Base-by-base conservation (phyloP, 1,140 invertebrate species). In the Cotesia glomerata region DNA sequence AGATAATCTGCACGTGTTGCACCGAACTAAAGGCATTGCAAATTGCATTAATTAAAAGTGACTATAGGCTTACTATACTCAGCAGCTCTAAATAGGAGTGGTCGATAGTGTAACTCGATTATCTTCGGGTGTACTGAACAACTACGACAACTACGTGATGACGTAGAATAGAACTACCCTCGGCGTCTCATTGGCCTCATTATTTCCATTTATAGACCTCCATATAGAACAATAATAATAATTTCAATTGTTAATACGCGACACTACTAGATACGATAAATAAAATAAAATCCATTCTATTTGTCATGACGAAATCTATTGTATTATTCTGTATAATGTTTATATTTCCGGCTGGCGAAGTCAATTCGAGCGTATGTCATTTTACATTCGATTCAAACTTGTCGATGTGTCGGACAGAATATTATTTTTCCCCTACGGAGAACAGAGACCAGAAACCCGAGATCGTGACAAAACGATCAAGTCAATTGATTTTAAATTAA, bases 11-110 rank as follows among this genome's bases (percentile, higher is more conserved):
- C 75, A 74, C 67, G 70, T 75, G 73, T 52, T 51, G 72, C 61
- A 36, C 26, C 59, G 56, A 72, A 78, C 78, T 78, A 73, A 72
- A 64, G 73, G 63, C 66, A 69, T 74, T 73, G 76, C 76, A 78
- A 79, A 79, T 79, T 75, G 77, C 70, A 79, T 80, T 79, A 79
- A 80, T 80, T 80, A 80, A 79, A 79, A 79, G 71, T 71, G 71
- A 76, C 76, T 77, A 71, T 63, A 59, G 74, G 58, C 2, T 52
- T 16, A 61, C 58, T 67, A 51, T 56, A 58, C 26, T 26, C 1
- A 26, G 26, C 45, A 65, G 54, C 49, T 36, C 35, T 35, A 32
- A 45, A 56, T 45, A 14, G 67, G 16, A 61, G 56, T 69, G 59
- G 59, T 64, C 51, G 62, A 64, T 64, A 58, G 59, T 26, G 9